These are phyloP conservation scores for Falco columbarius DNA, from an alignment of 2,797 vertebrate genomes.

Conservation along the genomic window DNA sequence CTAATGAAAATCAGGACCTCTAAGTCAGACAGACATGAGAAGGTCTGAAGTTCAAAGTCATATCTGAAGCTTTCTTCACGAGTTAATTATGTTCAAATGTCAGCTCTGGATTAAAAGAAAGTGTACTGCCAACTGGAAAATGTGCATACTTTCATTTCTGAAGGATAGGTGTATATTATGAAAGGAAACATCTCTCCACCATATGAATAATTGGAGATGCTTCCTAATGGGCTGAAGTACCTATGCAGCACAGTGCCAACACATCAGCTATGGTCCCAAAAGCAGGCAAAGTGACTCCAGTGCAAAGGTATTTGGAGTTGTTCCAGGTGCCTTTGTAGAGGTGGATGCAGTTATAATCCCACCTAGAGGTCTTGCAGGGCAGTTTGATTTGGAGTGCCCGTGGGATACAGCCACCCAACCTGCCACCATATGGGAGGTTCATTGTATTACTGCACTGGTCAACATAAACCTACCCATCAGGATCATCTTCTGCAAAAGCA, in stretches of 20 bases:
- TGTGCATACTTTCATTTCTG: neutral
- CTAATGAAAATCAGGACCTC: neutral
- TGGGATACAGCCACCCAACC: neutral
- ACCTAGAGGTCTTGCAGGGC: neutral
- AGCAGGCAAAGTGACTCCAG: neutral
- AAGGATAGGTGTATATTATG: neutral
- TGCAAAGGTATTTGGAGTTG: neutral
- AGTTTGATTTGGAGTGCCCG: neutral
- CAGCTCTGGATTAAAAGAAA: neutral
- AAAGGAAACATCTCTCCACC: neutral
- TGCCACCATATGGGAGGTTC: fast-evolving
- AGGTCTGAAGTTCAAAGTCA: neutral
- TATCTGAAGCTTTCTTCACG: neutral
- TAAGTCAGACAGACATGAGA: neutral
- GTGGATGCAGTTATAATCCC: neutral
- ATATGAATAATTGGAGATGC: neutral
- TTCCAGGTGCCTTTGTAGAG: neutral
- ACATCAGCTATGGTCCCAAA: neutral
- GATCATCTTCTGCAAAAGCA: neutral
- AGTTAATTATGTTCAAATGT: neutral
- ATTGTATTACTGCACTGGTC: neutral
- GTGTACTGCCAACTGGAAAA: neutral
- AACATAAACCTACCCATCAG: neutral
- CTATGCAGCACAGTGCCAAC: neutral
- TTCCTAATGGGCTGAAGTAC: neutral